Evolutionary conservation across 2,113 vertebrate species (phyloP), one percentile per base, ranked within the genome.

Genomic region (Piaya cayana): DNA sequence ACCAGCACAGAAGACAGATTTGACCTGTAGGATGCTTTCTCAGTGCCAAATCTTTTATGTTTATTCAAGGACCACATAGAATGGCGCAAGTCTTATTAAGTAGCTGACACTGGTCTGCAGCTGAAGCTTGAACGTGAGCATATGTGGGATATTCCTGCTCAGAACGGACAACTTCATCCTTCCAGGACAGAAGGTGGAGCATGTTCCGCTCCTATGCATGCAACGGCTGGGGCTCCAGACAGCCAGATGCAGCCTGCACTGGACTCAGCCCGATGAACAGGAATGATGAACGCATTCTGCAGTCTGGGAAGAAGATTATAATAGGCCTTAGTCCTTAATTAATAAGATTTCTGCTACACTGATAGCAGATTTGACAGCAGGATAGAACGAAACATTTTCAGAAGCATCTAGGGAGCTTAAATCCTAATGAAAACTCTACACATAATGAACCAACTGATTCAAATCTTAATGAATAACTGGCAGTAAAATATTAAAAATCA

Each of bases 331-430:
- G 82, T 56, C 72, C 49, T 83, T 91, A 94, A 92, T 84, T 91
- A 86, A 81, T 50, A 37, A 17, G 42, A 70, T 91, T 96, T 96
- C 77, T 89, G 71, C 64, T 86, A 78, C 17, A 69, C 52, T 91
- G 74, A 86, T 43, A 86, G 68, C 64, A 91, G 81, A 94, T 95
- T 91, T 95, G 89, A 63, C 89, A 92, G 89, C 74, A 84, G 65
- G 69, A 92, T 37, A 76, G 86, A 76, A 86, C 34, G 37, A 86
- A 92, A 63, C 52, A 84, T 59, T 88, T 93, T 91, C 76, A 91
- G 55, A 63, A 83, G 50, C 1, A 4, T 80, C 83, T 91, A 69
- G 88, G 56, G 72, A 95, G 91, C 42, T 94, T 92, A 94, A 94
- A 94, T 81, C 32, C 77, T 75, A 78, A 89, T 13, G 77, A 91